A percentile compares a stretch with the other conserved stretches of the same genome.
Evolutionary conservation across 1,140 invertebrate species (phyloP).

Genomic region (Macrosteles quadrilineatus): DNA sequence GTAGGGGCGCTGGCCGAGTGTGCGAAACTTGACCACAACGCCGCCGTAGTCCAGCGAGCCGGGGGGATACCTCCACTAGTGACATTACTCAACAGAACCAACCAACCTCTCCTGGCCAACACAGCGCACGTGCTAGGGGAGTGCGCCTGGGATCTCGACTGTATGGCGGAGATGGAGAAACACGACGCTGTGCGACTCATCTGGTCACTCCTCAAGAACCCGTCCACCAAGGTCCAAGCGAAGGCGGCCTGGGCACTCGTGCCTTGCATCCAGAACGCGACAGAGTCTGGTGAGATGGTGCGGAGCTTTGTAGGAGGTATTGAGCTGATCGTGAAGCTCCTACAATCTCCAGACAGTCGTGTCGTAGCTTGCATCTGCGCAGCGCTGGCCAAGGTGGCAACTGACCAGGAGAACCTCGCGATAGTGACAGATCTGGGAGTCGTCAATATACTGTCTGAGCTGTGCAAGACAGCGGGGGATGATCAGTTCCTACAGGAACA

Average conservation of each 20-base stretch:
- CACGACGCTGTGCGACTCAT: conserved; percentile 87
- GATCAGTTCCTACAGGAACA: conserved; percentile 81
- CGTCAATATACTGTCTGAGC: conserved; percentile 77
- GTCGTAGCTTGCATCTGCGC: conserved; percentile 87
- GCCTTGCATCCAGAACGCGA: conserved; percentile 84
- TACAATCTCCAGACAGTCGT: conserved; percentile 75
- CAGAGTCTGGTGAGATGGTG: conserved; percentile 89
- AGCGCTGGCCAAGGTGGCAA: conserved; percentile 84
- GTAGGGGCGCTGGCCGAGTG: conserved; percentile 87
- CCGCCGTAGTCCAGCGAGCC: conserved; percentile 60
- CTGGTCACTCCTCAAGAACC: conserved; percentile 91
- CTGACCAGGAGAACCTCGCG: conserved; percentile 78
- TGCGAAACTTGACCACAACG: conserved; percentile 67
- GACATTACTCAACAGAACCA: conserved; percentile 69
- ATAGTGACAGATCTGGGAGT: conserved; percentile 93
- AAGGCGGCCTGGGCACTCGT: conserved; percentile 88
- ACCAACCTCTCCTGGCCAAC: conserved; percentile 66
- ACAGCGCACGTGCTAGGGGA: conserved; percentile 49
- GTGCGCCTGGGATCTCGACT: conserved; percentile 68
- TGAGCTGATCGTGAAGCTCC: conserved; percentile 84
- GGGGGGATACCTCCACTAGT: conserved; percentile 78
- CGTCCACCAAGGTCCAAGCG: conserved; percentile 74
- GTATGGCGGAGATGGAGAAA: conserved; percentile 77
- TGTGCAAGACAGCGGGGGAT: conserved; percentile 70
- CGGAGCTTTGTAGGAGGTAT: conserved; percentile 90